These are phyloP conservation scores for Festucalex cinctus DNA, from an alignment of 2,113 vertebrate species.

Conservation along the genomic window DNA sequence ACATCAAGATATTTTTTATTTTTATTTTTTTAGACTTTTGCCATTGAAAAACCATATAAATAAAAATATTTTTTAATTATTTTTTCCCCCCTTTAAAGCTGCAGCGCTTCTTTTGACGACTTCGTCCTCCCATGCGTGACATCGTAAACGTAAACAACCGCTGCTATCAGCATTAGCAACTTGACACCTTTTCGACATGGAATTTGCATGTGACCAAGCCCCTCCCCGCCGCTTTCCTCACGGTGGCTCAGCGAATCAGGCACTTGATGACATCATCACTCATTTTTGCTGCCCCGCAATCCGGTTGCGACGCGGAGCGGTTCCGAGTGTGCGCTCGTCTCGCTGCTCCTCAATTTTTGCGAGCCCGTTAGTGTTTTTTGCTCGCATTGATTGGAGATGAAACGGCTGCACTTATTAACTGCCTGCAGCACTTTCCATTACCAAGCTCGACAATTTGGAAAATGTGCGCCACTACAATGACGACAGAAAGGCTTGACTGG, in stretches of 20 bases:
- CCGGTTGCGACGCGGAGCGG: background rate
- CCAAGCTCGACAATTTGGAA: too few relatives aligned
- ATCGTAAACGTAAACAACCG: background rate
- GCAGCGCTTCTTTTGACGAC: constrained; percentile 36
- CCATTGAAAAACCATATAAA: too few relatives aligned
- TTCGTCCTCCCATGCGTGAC: too few relatives aligned
- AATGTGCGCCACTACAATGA: too few relatives aligned
- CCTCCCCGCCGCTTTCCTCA: too few relatives aligned
- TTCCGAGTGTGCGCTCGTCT: background rate
- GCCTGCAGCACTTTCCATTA: too few relatives aligned
- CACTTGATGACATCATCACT: background rate
- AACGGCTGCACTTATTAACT: background rate
- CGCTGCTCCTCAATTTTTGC: background rate
- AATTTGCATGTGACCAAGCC: background rate
- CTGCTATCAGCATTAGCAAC: constrained; percentile 68
- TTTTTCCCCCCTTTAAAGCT: constrained; percentile 40
- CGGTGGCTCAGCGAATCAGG: background rate
- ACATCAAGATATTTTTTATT: background rate
- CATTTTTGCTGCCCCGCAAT: background rate
- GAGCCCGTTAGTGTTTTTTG: background rate
- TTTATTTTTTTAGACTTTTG: background rate
- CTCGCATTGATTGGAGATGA: background rate
- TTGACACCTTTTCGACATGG: constrained; percentile 57
- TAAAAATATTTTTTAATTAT: background rate
- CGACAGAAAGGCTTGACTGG: too few relatives aligned